Base-by-base conservation (phyloP, 92 coral and sea anemone genomes). In the Parazoanthus darwini region DNA sequence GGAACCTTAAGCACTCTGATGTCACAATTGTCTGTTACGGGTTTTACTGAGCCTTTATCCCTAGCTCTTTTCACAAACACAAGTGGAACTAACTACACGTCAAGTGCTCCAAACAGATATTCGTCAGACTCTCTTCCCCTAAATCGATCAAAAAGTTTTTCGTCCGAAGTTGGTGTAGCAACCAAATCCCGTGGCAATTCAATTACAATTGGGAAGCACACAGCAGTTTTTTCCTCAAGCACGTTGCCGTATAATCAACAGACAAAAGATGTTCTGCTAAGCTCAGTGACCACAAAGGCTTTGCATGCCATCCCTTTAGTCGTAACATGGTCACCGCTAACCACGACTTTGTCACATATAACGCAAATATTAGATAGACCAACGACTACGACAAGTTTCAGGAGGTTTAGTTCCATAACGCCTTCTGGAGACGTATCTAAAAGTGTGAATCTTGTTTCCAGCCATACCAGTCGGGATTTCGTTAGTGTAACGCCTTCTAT, bases 31-130 rank as follows among this genome's bases (percentile, higher is more conserved):
- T 16, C 37, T 50, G 37, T 79, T 1, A 48, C 82, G 36, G 82
- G 82, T 14, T 79, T 79, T 29, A 79, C 82, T 15, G 82, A 79
- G 66, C 8, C 82, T 33, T 1, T 51, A n/a, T 22, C 82, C 0
- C 22, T 79, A 11, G 82, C 68, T 35, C 67, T 79, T 79, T 79
- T 79, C 67, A 79, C 82, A 3, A 25, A 2, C 82, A 79, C 66
- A 48, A 50, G 48, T 79, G 39, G 14, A 16, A 79, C 82, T 8
- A 46, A 51, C 37, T 29, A 50, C 68, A 46, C 63, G 7, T 79
- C 82, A 48, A 42, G 48, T 76, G 46, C 14, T 76, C 25, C 46
- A 16, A 16, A 20, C 5, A 44, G 25, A 42, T 1, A n/a, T 76
- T 9, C 80, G 20, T 18, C n/a, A 39, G 46, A 76, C 80, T 37